These are phyloP conservation scores for Marasmarcha lunaedactyla DNA, from an alignment of 2,888 invertebrate species.

Conservation along the genomic window DNA sequence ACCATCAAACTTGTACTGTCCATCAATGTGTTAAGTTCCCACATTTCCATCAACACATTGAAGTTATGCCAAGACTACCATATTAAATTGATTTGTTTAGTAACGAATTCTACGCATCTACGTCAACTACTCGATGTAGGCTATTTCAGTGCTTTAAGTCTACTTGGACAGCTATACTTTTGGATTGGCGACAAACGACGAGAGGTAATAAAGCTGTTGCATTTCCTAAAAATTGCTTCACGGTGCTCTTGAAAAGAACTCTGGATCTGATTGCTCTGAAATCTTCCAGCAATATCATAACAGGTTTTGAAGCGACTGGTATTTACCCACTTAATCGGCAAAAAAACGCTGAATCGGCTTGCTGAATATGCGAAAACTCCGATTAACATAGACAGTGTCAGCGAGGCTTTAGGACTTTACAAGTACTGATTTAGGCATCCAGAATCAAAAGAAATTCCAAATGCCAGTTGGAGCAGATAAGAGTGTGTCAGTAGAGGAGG, in stretches of 20 bases:
- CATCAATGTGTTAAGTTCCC: slow-evolving; percentile 14
- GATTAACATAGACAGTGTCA: slow-evolving; percentile 1
- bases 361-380: neutral
- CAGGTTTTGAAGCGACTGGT: slow-evolving; percentile 10
- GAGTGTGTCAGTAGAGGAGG: slow-evolving; percentile 4
- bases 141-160: slow-evolving; percentile 10
- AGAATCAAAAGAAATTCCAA: slow-evolving; percentile 3
- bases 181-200: slow-evolving; percentile 9
- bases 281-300: slow-evolving; percentile 6
- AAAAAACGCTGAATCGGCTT: slow-evolving; percentile 3
- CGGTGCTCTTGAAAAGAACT: slow-evolving; percentile 9
- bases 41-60: slow-evolving; percentile 14
- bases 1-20: no score
- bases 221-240: slow-evolving; percentile 10
- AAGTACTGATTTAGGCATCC: slow-evolving; percentile 7
- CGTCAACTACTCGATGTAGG: slow-evolving; percentile 14
- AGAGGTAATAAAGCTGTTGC: slow-evolving; percentile 8
- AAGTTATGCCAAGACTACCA: slow-evolving; percentile 11
- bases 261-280: slow-evolving; percentile 7
- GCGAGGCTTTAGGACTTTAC: slow-evolving; percentile 7
- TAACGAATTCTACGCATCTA: slow-evolving; percentile 9
- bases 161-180: slow-evolving; percentile 7
- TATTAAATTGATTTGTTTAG: slow-evolving; percentile 10
- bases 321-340: slow-evolving; percentile 8
- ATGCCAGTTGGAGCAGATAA: slow-evolving; percentile 7